Percentiles rank a stretch among this genome's conserved stretches.
These are phyloP conservation scores for Trichogramma dendrolimi DNA, from an alignment of 2,888 invertebrate species.

Conservation along the genomic window DNA sequence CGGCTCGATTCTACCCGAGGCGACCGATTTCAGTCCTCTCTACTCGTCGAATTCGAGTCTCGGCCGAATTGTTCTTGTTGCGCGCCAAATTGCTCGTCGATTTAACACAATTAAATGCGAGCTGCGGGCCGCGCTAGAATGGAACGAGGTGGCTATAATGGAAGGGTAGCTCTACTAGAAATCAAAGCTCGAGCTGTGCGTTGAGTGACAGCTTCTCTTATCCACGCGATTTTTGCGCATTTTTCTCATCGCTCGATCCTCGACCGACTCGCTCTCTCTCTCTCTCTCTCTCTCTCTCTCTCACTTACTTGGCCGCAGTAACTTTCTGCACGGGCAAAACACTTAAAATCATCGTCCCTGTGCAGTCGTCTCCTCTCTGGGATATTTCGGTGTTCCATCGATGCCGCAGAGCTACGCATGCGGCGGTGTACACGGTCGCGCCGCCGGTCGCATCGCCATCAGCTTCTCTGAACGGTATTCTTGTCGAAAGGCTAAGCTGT, in stretches of 20 bases:
- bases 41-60: slow-evolving; percentile 28
- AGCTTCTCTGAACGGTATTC: not conserved
- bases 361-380: too few relatives aligned
- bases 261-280: not conserved
- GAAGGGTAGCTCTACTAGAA: slow-evolving; percentile 47
- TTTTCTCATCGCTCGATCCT: slow-evolving; percentile 1
- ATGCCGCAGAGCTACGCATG: too few relatives aligned
- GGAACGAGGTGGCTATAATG: slow-evolving; percentile 45
- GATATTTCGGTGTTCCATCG: too few relatives aligned
- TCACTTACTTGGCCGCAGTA: not conserved
- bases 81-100: slow-evolving; percentile 50
- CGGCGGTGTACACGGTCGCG: too few relatives aligned
- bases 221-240: slow-evolving; percentile 39
- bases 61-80: slow-evolving; percentile 7
- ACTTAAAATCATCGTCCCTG: too few relatives aligned
- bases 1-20: slow-evolving; percentile 9
- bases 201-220: slow-evolving; percentile 50
- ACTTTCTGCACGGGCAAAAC: too few relatives aligned
- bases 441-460: too few relatives aligned
- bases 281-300: not conserved
- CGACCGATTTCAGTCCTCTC: slow-evolving; percentile 5
- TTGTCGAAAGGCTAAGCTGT: not conserved
- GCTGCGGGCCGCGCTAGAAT: slow-evolving; percentile 1
- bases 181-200: slow-evolving; percentile 33
- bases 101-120: slow-evolving; percentile 50